phyloP scores from a whole-genome alignment of 2,797 vertebrate species.

The Protonibea diacanthus region DNA sequence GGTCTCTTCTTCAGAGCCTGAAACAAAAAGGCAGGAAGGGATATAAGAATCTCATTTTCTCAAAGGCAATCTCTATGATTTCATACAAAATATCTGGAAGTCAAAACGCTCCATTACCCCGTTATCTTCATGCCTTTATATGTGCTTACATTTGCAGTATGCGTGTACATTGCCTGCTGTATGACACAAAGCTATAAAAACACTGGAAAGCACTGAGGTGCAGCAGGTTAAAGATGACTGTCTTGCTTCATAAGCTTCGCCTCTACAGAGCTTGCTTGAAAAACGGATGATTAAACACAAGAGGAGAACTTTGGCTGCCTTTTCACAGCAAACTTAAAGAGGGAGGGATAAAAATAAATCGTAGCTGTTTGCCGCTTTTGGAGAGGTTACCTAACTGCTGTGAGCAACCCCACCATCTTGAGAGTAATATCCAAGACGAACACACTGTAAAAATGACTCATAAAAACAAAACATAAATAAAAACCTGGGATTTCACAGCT shows the following conservation, averaged over 20 bases:
- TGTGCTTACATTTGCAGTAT: slow-evolving; percentile 5
- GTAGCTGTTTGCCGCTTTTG: slow-evolving; percentile 35
- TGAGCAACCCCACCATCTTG: slow-evolving; percentile 56
- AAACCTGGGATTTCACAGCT: slow-evolving; percentile 46
- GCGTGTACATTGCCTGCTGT: neutral
- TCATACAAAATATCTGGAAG: neutral
- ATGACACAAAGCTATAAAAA: slow-evolving; percentile 13
- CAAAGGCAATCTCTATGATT: neutral
- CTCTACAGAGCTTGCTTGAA: neutral
- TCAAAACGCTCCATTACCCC: neutral
- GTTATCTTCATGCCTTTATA: neutral
- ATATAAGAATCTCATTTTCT: slow-evolving; percentile 2
- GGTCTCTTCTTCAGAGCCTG: slow-evolving; percentile 97
- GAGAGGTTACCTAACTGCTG: slow-evolving; percentile 63
- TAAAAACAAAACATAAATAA: slow-evolving; percentile 66
- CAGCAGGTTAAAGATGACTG: slow-evolving; percentile 22
- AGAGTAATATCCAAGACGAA: slow-evolving; percentile 42
- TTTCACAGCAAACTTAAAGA: slow-evolving; percentile 41
- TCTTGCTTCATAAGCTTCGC: slow-evolving; percentile 4
- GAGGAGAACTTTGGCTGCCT: slow-evolving; percentile 23
- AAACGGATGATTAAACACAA: slow-evolving; percentile 43
- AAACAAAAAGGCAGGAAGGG: slow-evolving; percentile 39
- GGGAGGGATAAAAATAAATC: slow-evolving; percentile 54
- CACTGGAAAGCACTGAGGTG: neutral
- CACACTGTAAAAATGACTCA: slow-evolving; percentile 64